phyloP scores from a whole-genome alignment of 2,888 invertebrate genomes.

The Sarcophaga carnaria region DNA sequence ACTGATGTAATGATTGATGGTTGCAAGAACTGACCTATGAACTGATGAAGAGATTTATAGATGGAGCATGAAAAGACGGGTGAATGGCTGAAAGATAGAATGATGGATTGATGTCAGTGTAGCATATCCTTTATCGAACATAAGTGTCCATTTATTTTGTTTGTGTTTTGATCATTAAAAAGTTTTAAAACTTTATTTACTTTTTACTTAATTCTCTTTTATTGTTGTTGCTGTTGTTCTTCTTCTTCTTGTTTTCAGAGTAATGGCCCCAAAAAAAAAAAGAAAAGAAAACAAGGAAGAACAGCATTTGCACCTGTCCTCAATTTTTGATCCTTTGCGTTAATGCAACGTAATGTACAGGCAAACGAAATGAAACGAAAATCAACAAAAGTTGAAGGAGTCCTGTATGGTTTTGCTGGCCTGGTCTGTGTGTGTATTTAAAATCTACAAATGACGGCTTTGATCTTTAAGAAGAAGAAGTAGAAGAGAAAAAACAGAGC shows the following conservation, averaged over 20 bases:
- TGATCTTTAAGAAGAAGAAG: conserved; percentile 44
- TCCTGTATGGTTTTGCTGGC: conserved; percentile 11
- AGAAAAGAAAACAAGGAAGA: conserved; percentile 1
- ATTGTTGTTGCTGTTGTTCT: background rate
- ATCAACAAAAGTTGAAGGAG: conserved; percentile 60
- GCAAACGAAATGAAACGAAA: background rate
- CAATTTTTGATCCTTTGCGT: conserved; percentile 63
- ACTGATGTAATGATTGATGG: no score
- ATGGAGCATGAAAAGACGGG: no score
- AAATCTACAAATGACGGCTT: conserved; percentile 47
- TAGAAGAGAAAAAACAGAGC: background rate
- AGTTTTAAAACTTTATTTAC: conserved; percentile 58
- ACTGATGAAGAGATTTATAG: no score
- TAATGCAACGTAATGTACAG: background rate
- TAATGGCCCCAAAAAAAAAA: conserved; percentile 46
- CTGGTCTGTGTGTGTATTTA: background rate
- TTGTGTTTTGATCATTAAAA: conserved; percentile 31
- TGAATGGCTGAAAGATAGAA: no score
- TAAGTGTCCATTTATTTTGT: no score
- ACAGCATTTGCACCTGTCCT: conserved; percentile 68
- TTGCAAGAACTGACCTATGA: no score
- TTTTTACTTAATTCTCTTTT: conserved; percentile 22
- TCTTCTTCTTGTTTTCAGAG: conserved; percentile 45
- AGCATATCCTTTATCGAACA: no score
- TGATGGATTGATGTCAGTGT: no score